Evolutionary conservation across 2,888 invertebrate genomes (phyloP).

Genomic region (Pilophorus perplexus): DNA sequence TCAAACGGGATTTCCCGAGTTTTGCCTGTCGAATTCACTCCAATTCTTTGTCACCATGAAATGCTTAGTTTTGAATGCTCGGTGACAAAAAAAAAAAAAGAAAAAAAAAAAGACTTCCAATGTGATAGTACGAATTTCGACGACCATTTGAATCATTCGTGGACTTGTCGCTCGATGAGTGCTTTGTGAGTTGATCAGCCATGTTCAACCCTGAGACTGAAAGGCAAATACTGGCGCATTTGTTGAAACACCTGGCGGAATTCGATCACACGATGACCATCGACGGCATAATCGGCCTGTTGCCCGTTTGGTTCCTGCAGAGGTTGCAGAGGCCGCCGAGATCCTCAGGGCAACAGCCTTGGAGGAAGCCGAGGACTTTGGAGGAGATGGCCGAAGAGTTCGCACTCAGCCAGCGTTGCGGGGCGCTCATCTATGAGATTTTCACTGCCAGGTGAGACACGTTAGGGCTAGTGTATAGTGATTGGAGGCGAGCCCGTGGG

Average conservation of each 20-base stretch:
- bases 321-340: neutral
- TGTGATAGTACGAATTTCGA: too few species aligned
- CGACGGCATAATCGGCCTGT: constrained; percentile 8
- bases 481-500: too few species aligned
- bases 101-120: too few species aligned
- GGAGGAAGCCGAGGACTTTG: constrained; percentile 14
- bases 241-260: constrained; percentile 10
- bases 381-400: constrained; percentile 25
- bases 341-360: neutral
- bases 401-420: constrained; percentile 20
- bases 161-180: too few species aligned
- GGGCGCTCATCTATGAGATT: constrained; percentile 24
- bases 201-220: constrained; percentile 15
- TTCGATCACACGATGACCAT: constrained; percentile 5
- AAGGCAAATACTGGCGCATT: neutral
- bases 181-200: too few species aligned
- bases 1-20: too few species aligned
- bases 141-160: too few species aligned
- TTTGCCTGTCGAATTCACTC: too few species aligned
- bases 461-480: too few species aligned
- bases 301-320: constrained; percentile 25
- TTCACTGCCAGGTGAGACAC: constrained; percentile 6
- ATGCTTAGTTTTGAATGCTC: too few species aligned
- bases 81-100: too few species aligned
- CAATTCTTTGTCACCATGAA: too few species aligned